A percentile compares a stretch with the other conserved stretches of the same genome.
Conservation (phyloP, 35 echinoderm and acorn worm species). For the Stichopus chloronotus region DNA sequence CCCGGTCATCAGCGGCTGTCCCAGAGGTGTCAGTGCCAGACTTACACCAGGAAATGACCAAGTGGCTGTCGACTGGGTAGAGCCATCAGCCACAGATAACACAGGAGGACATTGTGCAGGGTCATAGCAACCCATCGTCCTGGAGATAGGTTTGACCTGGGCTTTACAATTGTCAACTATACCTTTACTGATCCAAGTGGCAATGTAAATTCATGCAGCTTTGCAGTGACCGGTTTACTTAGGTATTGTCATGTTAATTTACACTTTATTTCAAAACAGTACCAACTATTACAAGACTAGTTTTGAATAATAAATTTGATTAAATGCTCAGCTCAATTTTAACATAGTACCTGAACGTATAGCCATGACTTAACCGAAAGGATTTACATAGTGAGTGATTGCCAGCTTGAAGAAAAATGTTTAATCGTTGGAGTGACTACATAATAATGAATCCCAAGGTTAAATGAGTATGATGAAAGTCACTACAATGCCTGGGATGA, state of each 20-base stretch:
- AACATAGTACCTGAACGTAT: too few species aligned
- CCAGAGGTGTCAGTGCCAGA: constrained; percentile 3
- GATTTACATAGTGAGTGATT: too few species aligned
- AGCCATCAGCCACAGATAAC: constrained; percentile 72
- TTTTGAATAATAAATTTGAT: too few species aligned
- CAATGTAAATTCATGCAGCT: constrained; percentile 60
- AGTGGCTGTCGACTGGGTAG: constrained; percentile 31
- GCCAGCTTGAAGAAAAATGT: too few species aligned
- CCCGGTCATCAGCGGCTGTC: constrained; percentile 36
- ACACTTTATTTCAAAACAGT: too few species aligned
- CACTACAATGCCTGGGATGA: too few species aligned
- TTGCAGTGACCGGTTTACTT: constrained; percentile 62
- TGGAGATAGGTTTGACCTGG: constrained; percentile 43
- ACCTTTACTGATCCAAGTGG: constrained; percentile 49
- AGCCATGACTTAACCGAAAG: too few species aligned
- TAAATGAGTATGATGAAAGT: too few species aligned
- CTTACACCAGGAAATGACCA: background rate
- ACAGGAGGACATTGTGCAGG: background rate
- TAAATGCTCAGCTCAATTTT: too few species aligned
- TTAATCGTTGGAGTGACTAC: too few species aligned
- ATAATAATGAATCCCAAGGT: too few species aligned
- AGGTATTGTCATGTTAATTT: background rate
- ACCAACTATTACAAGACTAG: too few species aligned
- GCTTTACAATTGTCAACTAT: constrained; percentile 63
- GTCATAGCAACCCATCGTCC: constrained; percentile 43